These are phyloP conservation scores for Eupithecia exiguata DNA, from an alignment of 2,888 invertebrate species.

Conservation along the genomic window DNA sequence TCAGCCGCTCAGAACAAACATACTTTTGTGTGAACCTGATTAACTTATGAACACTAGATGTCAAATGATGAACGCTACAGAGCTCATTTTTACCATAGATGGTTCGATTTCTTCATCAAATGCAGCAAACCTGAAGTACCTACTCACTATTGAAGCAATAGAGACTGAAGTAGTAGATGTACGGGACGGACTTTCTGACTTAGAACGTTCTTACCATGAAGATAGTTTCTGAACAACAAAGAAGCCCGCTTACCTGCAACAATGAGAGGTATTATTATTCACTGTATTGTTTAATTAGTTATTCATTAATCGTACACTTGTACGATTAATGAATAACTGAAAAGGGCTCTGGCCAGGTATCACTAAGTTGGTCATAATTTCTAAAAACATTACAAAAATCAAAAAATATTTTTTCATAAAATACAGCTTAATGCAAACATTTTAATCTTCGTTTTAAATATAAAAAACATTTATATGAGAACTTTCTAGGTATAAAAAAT, in stretches of 20 bases:
- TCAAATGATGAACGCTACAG: background rate
- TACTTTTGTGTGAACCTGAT: background rate
- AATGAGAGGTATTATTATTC: constrained; percentile 63
- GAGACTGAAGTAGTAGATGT: background rate
- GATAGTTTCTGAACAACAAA: background rate
- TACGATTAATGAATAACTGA: constrained; percentile 46
- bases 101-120: background rate
- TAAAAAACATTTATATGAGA: no score
- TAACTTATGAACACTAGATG: background rate
- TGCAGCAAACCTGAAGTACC: background rate
- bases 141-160: background rate
- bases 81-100: background rate
- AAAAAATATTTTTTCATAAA: background rate
- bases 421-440: no score
- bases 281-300: constrained; percentile 49
- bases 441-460: background rate
- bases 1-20: background rate
- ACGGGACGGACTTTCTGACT: background rate
- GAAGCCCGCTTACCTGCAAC: constrained; percentile 72
- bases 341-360: background rate
- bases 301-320: no score
- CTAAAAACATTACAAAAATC: background rate
- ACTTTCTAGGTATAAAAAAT: no score
- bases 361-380: background rate
- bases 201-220: background rate